phyloP scores from a whole-genome alignment of 2,113 vertebrate species.

The Probosciger aterrimus region DNA sequence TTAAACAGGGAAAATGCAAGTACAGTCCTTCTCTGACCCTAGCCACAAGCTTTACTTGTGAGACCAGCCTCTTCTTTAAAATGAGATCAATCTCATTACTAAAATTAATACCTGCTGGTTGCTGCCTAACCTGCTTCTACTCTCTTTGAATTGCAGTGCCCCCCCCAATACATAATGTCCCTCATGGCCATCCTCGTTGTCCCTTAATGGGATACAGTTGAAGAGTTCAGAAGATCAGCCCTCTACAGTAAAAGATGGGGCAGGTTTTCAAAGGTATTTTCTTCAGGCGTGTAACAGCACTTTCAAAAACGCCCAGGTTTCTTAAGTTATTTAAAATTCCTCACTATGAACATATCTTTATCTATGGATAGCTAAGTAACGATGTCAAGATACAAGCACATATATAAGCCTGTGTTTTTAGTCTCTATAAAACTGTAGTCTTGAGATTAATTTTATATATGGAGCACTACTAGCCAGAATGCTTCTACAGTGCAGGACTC shows the following conservation, averaged over 20 bases:
- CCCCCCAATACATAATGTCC: neutral
- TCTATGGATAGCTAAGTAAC: neutral
- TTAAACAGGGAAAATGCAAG: neutral
- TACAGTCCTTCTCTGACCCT: neutral
- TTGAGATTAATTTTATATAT: neutral
- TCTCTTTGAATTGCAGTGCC: neutral
- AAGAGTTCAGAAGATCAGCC: neutral
- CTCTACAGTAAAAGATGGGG: neutral
- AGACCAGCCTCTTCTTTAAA: conserved; percentile 23
- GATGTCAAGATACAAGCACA: neutral
- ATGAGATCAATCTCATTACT: conserved; percentile 10
- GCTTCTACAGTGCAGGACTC: neutral
- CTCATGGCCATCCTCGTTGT: neutral
- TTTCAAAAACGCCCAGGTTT: neutral
- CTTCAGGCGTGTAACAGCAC: neutral
- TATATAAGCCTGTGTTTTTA: neutral
- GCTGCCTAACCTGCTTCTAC: neutral
- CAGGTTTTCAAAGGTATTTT: neutral
- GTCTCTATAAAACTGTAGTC: neutral
- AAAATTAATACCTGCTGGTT: conserved; percentile 18
- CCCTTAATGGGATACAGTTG: neutral
- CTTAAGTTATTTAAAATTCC: neutral
- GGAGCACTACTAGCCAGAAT: neutral
- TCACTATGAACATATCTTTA: neutral
- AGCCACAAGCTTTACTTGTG: neutral